These are phyloP conservation scores for Aspiorhynchus laticeps DNA, from an alignment of 2,113 vertebrate species.

Conservation along the genomic window DNA sequence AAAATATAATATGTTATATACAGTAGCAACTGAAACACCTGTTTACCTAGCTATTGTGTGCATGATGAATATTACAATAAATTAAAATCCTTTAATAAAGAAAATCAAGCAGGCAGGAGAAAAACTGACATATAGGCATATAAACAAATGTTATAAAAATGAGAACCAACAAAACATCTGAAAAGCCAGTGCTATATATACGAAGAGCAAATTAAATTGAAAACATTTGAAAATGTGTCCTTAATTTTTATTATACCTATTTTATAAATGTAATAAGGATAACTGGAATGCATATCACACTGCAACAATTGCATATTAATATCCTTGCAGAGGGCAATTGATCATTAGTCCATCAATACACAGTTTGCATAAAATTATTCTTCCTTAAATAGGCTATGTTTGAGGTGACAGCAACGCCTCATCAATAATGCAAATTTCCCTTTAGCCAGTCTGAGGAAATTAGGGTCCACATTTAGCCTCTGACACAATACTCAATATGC, in stretches of 20 bases:
- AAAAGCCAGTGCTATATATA: too few relatives aligned
- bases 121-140: too few relatives aligned
- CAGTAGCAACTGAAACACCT: neutral
- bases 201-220: neutral
- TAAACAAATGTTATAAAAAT: too few relatives aligned
- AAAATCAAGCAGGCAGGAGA: too few relatives aligned
- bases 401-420: slow-evolving; percentile 92
- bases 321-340: slow-evolving; percentile 89
- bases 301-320: slow-evolving; percentile 94
- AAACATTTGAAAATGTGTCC: neutral
- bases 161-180: too few relatives aligned
- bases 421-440: slow-evolving; percentile 98
- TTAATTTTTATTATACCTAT: neutral
- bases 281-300: slow-evolving; percentile 90
- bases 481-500: slow-evolving; percentile 75
- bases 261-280: slow-evolving; percentile 71
- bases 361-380: slow-evolving; percentile 98
- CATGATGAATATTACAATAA: neutral
- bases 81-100: too few relatives aligned
- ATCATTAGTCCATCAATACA: slow-evolving; percentile 96
- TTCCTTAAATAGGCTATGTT: slow-evolving; percentile 90
- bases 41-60: neutral
- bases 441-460: slow-evolving; percentile 88
- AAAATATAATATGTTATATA: neutral
- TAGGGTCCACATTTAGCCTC: slow-evolving; percentile 79